Base-by-base conservation (phyloP, 2,797 vertebrate species). In the Vespertilio murinus region DNA sequence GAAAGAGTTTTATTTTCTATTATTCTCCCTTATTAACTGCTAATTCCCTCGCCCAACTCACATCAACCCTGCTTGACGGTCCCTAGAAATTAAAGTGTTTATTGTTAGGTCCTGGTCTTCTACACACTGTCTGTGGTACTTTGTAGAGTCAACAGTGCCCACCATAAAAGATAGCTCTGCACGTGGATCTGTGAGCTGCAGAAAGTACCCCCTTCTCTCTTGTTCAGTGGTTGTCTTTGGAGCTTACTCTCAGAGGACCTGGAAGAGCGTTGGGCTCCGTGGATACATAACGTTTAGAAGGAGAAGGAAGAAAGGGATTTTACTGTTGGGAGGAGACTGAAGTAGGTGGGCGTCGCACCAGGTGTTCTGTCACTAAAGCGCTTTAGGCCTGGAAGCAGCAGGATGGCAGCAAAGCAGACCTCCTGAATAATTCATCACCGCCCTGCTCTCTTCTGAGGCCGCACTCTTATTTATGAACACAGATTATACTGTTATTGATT, bases 401-500 rank as follows among this genome's bases (percentile, higher is more conserved):
- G 92, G 86, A 97, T 92, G 96, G 92, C 94, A 97, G 97, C 94
- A 96, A 97, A 96, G 88, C 93, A 96, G 95, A 77, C 92, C 81
- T 97, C 38, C 91, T 98, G 98, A 98, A 98, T 98, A 98, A 98
- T 98, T 98, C 97, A 98, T 98, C 93, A 92, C 90, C 93, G 92
- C 96, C 98, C 97, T 95, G 94, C 86, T 91, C 95, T 97, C 96
- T 97, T 98, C 94, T 75, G 94, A 95, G 97, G 96, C 97, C 93
- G 59, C 95, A 95, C 90, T 97, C 91, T 98, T 98, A 98, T 98
- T 98, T 98, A 98, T 97, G 97, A 96, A 95, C 91, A 77, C 78
- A 90, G 98, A 98, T 98, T 98, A 97, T 97, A 97, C 97, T 97
- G 88, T 98, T 98, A 98, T 98, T 98, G 98, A 98, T 98, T 98